Conservation (phyloP, 2,113 vertebrate genomes). For the Eptesicus fuscus region DNA sequence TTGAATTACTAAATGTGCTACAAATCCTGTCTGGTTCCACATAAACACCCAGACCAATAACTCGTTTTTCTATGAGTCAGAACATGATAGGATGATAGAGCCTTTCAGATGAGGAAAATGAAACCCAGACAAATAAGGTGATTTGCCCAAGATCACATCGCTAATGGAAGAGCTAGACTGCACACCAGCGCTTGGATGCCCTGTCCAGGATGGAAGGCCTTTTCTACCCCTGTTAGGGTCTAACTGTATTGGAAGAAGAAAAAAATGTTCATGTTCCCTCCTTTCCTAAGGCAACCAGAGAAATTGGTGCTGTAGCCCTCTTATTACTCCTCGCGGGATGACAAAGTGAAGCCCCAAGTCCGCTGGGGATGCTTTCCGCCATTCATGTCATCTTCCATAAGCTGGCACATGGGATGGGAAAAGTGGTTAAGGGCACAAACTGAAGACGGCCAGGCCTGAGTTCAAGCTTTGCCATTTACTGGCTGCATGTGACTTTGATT, state of each 20-base stretch:
- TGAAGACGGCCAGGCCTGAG: neutral
- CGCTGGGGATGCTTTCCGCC: neutral
- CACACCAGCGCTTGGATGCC: neutral
- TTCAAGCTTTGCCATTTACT: neutral
- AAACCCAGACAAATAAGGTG: neutral
- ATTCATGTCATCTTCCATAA: neutral
- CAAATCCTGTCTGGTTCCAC: neutral
- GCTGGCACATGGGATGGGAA: fast-evolving
- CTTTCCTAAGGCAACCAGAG: neutral
- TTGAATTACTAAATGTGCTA: neutral
- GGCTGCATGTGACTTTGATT: neutral
- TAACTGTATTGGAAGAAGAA: neutral
- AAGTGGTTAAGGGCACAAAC: neutral
- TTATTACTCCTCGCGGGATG: neutral
- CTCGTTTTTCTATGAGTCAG: neutral
- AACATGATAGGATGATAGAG: neutral
- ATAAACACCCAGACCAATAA: neutral
- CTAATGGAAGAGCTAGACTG: neutral
- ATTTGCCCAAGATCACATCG: neutral
- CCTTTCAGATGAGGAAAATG: neutral
- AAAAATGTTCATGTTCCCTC: neutral
- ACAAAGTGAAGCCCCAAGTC: neutral
- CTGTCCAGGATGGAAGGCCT: neutral
- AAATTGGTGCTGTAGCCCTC: neutral
- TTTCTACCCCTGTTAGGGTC: neutral